Evolutionary conservation across 2,888 invertebrate species (phyloP), one percentile per base, ranked within the genome.

Genomic region (Pseudococcus longispinus): DNA sequence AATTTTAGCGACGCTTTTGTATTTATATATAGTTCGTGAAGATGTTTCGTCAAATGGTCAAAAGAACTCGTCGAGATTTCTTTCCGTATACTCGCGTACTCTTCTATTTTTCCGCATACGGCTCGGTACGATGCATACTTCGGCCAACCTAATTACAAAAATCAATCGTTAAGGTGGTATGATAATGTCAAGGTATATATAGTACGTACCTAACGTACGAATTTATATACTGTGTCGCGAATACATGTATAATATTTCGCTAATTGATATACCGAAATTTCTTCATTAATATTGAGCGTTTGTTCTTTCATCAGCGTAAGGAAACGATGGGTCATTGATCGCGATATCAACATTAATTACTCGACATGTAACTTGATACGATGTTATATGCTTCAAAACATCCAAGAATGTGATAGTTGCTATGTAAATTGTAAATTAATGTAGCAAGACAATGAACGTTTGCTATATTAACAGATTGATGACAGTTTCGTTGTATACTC

Each of bases 281-380:
- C 77, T 26, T 80, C 37, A 80, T 80, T 80, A 42, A 80, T 42
- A 80, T 37, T 42, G 77, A 42, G 32, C 77, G 29, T 29, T 70
- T 11, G 42, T 42, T 80, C 20, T 80, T 37, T 26, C 26, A n/a
- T 1, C n/a, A 55, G 44, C 44, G 44, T 51, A 26, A 37, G 32
- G 74, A 74, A 29, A n/a, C 32, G 74, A 74, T 80, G 9, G 77
- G 77, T 80, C 77, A 80, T 80, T 80, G 77, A 80, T 80, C 77
- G 42, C 37, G 77, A 80, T 42, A 42, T 80, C 77, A 70, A 80
- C 77, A 80, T 80, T 80, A 80, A 80, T 80, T 80, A 70, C 70
- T 70, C 29, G 29, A 32, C 70, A 29, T 70, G 70, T 70, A 70
- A 70, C 29, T 70, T 6, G 29, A 70, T 80, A 80, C 42, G 20